Percentiles rank a stretch among this genome's conserved stretches.
Evolutionary conservation across 2,113 vertebrate species (phyloP).

Genomic region (Lepidothrix coronata): DNA sequence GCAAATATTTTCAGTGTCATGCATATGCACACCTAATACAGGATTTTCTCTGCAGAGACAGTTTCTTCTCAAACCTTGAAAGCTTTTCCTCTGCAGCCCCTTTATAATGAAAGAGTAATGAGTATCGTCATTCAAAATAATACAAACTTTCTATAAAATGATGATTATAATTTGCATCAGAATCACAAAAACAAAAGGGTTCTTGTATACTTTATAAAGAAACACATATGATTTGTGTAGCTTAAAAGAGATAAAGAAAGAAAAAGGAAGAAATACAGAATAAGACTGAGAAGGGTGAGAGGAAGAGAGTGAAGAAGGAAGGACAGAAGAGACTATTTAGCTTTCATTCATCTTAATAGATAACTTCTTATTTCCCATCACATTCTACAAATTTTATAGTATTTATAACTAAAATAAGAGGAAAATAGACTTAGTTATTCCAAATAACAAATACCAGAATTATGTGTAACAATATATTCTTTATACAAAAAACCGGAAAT

Average conservation of each 20-base stretch:
- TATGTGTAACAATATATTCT: not conserved
- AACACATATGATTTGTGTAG: not conserved
- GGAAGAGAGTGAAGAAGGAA: not conserved
- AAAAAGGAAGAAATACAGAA: not conserved
- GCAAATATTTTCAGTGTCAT: not conserved
- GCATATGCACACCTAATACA: not conserved
- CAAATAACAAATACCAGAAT: not conserved
- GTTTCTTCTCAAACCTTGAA: not conserved
- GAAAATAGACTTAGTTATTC: not conserved
- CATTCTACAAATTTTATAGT: not conserved
- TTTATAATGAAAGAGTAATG: not conserved
- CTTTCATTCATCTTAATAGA: not conserved
- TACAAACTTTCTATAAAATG: not conserved
- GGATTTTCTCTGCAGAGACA: not conserved
- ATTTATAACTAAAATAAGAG: not conserved
- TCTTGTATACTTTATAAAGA: not conserved
- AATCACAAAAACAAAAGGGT: not conserved
- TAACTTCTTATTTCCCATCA: not conserved
- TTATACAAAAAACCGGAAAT: not conserved
- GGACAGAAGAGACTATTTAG: not conserved
- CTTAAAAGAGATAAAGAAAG: not conserved
- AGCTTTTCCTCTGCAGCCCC: not conserved
- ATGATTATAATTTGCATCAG: not conserved
- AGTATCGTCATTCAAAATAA: not conserved
- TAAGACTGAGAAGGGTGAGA: not conserved